Percentiles rank a stretch among this genome's conserved stretches.
Evolutionary conservation across 1,140 invertebrate species (phyloP).

Genomic region (Neotoxoptera formosana): DNA sequence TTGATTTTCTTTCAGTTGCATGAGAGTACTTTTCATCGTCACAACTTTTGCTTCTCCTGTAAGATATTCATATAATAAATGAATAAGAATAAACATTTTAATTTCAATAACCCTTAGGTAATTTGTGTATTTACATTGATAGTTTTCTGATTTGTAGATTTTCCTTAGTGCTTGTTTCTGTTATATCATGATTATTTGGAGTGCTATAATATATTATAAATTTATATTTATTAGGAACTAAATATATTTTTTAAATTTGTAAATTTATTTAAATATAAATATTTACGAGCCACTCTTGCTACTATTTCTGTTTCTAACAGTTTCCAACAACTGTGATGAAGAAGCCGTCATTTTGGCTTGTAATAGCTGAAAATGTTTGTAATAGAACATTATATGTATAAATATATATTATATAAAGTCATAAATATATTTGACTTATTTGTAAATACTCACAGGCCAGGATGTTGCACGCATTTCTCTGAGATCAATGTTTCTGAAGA

Average conservation of each 20-base stretch:
- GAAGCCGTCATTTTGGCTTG: constrained; percentile 50
- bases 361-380: constrained; percentile 19
- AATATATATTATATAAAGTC: no score
- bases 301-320: constrained; percentile 52
- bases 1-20: constrained; percentile 54
- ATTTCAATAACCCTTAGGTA: neutral
- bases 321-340: constrained; percentile 51
- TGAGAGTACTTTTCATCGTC: constrained; percentile 50
- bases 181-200: neutral
- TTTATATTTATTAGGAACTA: neutral
- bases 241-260: neutral
- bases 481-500: constrained; percentile 87
- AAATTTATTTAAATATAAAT: neutral
- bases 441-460: constrained; percentile 65
- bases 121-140: constrained; percentile 27
- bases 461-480: constrained; percentile 78
- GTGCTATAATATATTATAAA: neutral
- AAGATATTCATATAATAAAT: neutral
- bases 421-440: no score
- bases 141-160: constrained; percentile 53
- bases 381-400: neutral
- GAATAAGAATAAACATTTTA: neutral
- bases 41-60: constrained; percentile 54
- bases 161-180: neutral
- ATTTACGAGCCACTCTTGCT: constrained; percentile 36